Evolutionary conservation across 2,113 vertebrate species (phyloP).

Genomic region (Nerophis ophidion): DNA sequence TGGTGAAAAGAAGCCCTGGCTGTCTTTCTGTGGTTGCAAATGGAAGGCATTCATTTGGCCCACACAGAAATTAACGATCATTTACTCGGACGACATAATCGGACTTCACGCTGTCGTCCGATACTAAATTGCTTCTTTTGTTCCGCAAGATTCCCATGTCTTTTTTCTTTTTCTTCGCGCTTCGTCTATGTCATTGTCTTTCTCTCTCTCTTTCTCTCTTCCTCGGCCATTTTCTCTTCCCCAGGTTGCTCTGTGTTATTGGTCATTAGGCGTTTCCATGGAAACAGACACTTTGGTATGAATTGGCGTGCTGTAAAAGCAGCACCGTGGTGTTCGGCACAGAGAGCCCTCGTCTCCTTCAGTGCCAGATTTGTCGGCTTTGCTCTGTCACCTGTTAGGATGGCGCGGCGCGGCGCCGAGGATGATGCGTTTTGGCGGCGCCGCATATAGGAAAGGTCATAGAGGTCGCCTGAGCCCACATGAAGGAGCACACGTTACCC

Average conservation of each 20-base stretch:
- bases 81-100: slow-evolving; percentile 76
- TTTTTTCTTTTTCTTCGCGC: slow-evolving; percentile 53
- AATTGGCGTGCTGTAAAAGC: slow-evolving; percentile 58
- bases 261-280: slow-evolving; percentile 73
- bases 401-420: neutral
- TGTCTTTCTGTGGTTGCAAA: slow-evolving; percentile 32
- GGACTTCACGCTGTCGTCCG: slow-evolving; percentile 68
- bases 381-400: slow-evolving; percentile 31
- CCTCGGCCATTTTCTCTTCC: slow-evolving; percentile 37
- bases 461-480: slow-evolving; percentile 3
- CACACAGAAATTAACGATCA: slow-evolving; percentile 75
- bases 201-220: slow-evolving; percentile 22
- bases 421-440: neutral
- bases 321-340: slow-evolving; percentile 47
- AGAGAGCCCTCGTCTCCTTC: slow-evolving; percentile 47
- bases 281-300: slow-evolving; percentile 67
- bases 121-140: slow-evolving; percentile 74
- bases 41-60: slow-evolving; percentile 65
- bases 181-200: slow-evolving; percentile 48
- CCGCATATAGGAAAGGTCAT: slow-evolving; percentile 17
- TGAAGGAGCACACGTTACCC: slow-evolving; percentile 13
- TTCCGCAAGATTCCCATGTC: slow-evolving; percentile 61
- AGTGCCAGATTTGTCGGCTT: slow-evolving; percentile 39
- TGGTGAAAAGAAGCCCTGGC: slow-evolving; percentile 31
- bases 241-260: slow-evolving; percentile 64